These are phyloP conservation scores for Lagenorhynchus albirostris DNA, from an alignment of 2,113 vertebrate genomes.

Conservation along the genomic window DNA sequence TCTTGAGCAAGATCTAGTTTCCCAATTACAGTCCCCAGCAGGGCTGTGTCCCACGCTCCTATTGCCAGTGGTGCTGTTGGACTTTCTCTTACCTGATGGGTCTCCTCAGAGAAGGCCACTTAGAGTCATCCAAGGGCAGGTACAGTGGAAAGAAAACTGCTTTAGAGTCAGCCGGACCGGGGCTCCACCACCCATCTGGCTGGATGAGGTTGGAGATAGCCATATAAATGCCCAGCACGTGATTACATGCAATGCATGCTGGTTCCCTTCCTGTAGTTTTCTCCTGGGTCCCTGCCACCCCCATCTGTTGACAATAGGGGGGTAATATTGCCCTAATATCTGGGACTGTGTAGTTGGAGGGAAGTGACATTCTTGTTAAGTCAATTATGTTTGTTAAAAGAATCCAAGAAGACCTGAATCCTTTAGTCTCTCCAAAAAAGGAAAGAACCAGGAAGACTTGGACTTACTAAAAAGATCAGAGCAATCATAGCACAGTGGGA, in stretches of 20 bases:
- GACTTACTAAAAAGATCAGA: not conserved
- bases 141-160: not conserved
- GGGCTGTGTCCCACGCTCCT: not conserved
- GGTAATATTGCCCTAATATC: not conserved
- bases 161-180: not conserved
- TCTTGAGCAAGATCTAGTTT: not conserved
- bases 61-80: not conserved
- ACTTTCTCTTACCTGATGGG: not conserved
- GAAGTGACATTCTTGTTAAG: not conserved
- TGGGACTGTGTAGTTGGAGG: not conserved
- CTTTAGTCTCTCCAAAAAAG: not conserved
- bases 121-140: not conserved
- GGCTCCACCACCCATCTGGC: not conserved
- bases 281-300: not conserved
- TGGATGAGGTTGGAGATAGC: not conserved
- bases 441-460: not conserved
- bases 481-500: not conserved
- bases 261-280: not conserved
- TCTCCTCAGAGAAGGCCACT: not conserved
- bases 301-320: not conserved
- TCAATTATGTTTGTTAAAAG: not conserved
- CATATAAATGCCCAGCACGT: accelerated
- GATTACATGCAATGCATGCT: too few relatives aligned
- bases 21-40: not conserved
- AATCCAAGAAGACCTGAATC: not conserved